Conservation (phyloP, 2,888 invertebrate genomes). For the Amphipyra tragopoginis region DNA sequence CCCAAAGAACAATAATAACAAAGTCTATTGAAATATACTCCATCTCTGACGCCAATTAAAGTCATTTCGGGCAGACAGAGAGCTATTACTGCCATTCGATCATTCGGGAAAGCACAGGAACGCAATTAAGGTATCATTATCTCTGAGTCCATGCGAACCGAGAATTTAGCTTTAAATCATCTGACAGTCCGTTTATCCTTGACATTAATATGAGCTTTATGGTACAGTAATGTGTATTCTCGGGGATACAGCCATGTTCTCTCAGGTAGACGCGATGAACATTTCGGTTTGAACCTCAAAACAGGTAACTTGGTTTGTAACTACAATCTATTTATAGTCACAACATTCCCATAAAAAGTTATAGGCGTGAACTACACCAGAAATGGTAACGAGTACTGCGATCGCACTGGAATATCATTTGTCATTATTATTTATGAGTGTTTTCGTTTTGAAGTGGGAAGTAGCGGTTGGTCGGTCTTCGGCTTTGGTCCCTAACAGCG, state of each 20-base stretch:
- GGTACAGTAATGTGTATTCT: conserved; percentile 60
- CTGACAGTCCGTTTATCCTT: conserved; percentile 68
- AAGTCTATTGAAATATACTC: conserved; percentile 59
- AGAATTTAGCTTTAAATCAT: conserved; percentile 75
- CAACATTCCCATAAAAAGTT: conserved; percentile 72
- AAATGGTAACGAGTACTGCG: conserved; percentile 65
- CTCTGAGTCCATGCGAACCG: conserved; percentile 64
- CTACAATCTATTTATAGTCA: conserved; percentile 63
- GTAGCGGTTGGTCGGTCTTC: conserved; percentile 50
- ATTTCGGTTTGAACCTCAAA: conserved; percentile 29
- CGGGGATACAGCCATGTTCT: conserved; percentile 31
- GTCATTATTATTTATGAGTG: conserved; percentile 80
- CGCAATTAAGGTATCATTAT: conserved; percentile 84
- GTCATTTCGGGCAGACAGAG: conserved; percentile 76
- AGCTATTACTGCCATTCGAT: conserved; percentile 85
- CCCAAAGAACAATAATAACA: conserved; percentile 47
- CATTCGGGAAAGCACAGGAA: conserved; percentile 78
- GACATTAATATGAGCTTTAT: conserved; percentile 69
- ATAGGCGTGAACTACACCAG: conserved; percentile 66
- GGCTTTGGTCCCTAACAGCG: conserved; percentile 71
- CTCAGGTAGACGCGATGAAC: conserved; percentile 27
- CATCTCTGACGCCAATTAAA: conserved; percentile 74
- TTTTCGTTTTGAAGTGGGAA: conserved; percentile 70
- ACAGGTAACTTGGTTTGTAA: conserved; percentile 18
- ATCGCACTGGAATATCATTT: conserved; percentile 72